Percentiles rank a stretch among this genome's conserved stretches.
Evolutionary conservation across 1,140 invertebrate genomes (phyloP).

Genomic region (Pseudomyrmex concolor): DNA sequence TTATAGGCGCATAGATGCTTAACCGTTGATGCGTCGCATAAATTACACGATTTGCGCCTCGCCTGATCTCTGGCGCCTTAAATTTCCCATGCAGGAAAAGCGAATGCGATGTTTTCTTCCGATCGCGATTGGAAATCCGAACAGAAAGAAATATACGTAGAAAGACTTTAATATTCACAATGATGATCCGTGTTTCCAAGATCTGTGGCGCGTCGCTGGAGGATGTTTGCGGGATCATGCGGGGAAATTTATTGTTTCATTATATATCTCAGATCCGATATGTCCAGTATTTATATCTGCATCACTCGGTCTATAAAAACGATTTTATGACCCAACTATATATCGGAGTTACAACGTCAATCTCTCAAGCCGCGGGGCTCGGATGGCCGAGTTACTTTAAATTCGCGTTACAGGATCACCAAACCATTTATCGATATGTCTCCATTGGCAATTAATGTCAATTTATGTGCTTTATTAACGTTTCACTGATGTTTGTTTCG

Average conservation of each 20-base stretch:
- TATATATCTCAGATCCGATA: conserved; percentile 20
- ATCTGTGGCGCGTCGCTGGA: not conserved
- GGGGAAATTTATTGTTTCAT: conserved; percentile 27
- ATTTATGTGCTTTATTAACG: not conserved
- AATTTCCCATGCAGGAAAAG: no score
- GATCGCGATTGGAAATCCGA: no score
- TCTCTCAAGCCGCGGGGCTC: not conserved
- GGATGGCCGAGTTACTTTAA: not conserved
- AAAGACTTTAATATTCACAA: not conserved
- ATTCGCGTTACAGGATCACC: not conserved
- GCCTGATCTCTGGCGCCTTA: no score
- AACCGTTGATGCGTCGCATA: no score
- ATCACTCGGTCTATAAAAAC: conserved; percentile 52
- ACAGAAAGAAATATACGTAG: not conserved
- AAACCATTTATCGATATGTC: conserved; percentile 12
- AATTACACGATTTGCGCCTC: no score
- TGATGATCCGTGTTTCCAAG: not conserved
- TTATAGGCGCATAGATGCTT: no score
- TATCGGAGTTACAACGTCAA: not conserved
- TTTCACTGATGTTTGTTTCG: not conserved
- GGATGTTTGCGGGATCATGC: conserved; percentile 27
- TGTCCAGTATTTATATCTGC: conserved; percentile 16
- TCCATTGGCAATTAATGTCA: conserved; percentile 25
- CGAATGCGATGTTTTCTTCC: no score
- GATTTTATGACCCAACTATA: conserved; percentile 30